A percentile compares a stretch with the other conserved stretches of the same genome.
These are phyloP conservation scores for Epistrophe grossulariae DNA, from an alignment of 2,888 invertebrate species.

Conservation along the genomic window DNA sequence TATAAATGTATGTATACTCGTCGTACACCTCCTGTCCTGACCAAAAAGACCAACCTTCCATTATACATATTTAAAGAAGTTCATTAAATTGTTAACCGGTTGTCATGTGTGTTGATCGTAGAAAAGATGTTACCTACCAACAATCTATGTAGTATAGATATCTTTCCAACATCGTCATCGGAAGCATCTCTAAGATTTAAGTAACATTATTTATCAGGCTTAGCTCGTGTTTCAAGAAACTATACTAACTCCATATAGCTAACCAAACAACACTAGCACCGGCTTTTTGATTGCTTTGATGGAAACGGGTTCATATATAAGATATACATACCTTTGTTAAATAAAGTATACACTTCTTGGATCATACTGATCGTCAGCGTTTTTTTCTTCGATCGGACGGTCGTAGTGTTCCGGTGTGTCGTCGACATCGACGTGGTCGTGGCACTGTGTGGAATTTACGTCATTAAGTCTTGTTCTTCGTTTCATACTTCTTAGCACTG, in stretches of 20 bases:
- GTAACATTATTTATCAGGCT: conserved; percentile 39
- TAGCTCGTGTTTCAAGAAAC: conserved; percentile 17
- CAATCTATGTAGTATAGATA: conserved; percentile 3
- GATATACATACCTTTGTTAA: conserved; percentile 27
- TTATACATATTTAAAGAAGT: conserved; percentile 19
- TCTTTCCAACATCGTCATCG: conserved; percentile 37
- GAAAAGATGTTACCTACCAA: conserved; percentile 55
- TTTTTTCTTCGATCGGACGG: not conserved
- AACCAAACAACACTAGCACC: conserved; percentile 42
- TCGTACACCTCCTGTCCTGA: not conserved
- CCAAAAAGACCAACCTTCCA: not conserved
- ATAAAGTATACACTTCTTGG: conserved; percentile 60
- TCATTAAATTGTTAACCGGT: conserved; percentile 67
- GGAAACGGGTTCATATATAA: conserved; percentile 63
- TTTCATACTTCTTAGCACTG: not conserved
- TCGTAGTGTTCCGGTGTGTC: not conserved
- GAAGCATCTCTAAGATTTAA: conserved; percentile 34
- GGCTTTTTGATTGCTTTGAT: conserved; percentile 71
- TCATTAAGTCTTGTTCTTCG: conserved; percentile 57
- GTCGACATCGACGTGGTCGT: conserved; percentile 48
- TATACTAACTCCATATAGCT: not conserved
- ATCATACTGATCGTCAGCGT: conserved; percentile 41
- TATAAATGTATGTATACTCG: no score
- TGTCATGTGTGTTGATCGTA: conserved; percentile 47
- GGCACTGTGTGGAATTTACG: conserved; percentile 66